Evolutionary conservation across 2,113 vertebrate species (phyloP), one percentile per base, ranked within the genome.

Genomic region (Oenanthe melanoleuca): DNA sequence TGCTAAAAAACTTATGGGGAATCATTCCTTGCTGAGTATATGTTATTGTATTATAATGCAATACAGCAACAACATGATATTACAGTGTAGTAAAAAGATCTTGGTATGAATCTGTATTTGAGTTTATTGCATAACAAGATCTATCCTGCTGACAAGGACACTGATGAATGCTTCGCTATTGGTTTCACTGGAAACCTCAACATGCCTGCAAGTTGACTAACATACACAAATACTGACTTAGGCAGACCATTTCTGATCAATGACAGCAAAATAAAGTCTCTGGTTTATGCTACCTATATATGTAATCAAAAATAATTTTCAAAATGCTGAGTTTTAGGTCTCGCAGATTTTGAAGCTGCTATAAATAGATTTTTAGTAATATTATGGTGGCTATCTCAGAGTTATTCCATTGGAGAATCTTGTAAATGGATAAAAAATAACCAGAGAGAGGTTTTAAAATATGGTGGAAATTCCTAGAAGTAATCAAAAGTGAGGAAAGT

Each of bases 141-240:
- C 65, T 53, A 57, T 74, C 25, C 64, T 82, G 45, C 77, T 72
- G 69, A 80, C 85, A 80, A 66, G 0, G 14, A 70, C 60, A 65
- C 4, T 63, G 75, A 78, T 81, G 49, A 88, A 83, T 74, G 22
- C 40, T 96, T 88, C 45, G 15, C 81, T 71, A 33, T 53, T 74
- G 55, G 42, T 73, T 94, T 93, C 88, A 66, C 49, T 65, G 65
- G 85, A 89, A 96, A 91, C 38, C 49, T 72, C 66, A 80, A 49
- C 60, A 34, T 63, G 67, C 38, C 53, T 66, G 63, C 20, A 40
- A 72, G 69, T 26, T 89, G 79, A 88, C 44, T 80, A 73, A 89
- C n/a, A 89, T 11, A 38, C 13, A 55, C 16, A 38, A 80, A 28
- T 45, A 59, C 31, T 69, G 14, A 45, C 52, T 80, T 50, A 86